Percentiles rank a stretch among this genome's conserved stretches.
Evolutionary conservation across 2,888 invertebrate genomes (phyloP).

Genomic region (Oligia strigilis): DNA sequence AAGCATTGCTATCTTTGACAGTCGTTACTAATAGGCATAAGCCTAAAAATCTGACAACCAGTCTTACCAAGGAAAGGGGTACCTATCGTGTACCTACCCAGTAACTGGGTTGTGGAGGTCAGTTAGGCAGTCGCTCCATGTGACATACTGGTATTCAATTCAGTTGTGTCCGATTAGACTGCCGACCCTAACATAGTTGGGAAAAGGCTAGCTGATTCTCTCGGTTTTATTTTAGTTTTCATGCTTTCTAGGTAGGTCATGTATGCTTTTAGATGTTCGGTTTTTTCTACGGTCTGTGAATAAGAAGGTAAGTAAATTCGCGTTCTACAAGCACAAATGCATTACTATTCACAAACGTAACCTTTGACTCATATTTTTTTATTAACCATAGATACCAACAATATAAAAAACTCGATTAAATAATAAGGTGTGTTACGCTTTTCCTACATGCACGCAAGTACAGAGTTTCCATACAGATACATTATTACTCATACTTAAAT

Average conservation of each 20-base stretch:
- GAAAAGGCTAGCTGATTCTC: background rate
- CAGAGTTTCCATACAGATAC: slow-evolving; percentile 5
- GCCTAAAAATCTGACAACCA: background rate
- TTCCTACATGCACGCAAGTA: background rate
- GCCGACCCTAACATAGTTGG: too few relatives aligned
- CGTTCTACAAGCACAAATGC: background rate
- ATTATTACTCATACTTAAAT: slow-evolving; percentile 14
- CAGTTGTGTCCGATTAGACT: too few relatives aligned
- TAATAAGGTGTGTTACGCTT: background rate
- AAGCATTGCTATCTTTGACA: background rate
- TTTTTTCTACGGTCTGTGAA: background rate
- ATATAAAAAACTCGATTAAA: background rate
- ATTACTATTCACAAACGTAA: background rate
- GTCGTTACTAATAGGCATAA: background rate
- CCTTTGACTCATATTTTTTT: background rate
- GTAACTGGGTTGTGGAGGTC: background rate
- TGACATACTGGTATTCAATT: too few relatives aligned
- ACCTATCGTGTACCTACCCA: background rate
- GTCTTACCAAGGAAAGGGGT: background rate
- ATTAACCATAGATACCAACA: too few relatives aligned
- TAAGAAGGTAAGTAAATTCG: background rate
- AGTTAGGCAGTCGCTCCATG: too few relatives aligned
- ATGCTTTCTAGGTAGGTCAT: background rate
- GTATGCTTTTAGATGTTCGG: background rate
- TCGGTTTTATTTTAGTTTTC: background rate